Base-by-base conservation (phyloP, 1,140 invertebrate species). In the Philotrypesis tridentata region DNA sequence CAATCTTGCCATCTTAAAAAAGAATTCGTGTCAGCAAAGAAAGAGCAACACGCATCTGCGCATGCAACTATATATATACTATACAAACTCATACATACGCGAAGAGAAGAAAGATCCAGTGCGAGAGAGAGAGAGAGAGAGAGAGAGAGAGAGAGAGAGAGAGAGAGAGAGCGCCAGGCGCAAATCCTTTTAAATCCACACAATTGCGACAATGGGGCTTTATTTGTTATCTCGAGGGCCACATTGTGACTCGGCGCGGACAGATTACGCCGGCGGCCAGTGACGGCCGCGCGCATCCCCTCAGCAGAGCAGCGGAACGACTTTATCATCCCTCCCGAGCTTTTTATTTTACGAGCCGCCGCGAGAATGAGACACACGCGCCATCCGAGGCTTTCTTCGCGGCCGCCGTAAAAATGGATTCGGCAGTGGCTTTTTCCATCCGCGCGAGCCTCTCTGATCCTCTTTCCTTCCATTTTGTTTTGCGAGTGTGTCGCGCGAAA, bases 151-250 rank as follows among this genome's bases (percentile, higher is more conserved):
- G 85, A 71, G 84, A 78, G 68, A 55, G 70, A 82, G 74, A 75
- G 67, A 76, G 79, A 78, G 73, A 76, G 75, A 77, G 79, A 82
- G 84, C 84, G 82, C 80, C 78, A 84, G 85, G 89, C 86, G 87
- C 88, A 92, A 92, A 92, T 92, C 91, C 91, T 92, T 92, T 92
- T 92, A 92, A 92, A 92, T 92, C 90, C 91, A 91, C 90, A 92
- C 91, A 92, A 92, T 92, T 92, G 91, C 90, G 91, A 92, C 90
- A 92, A 92, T 91, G 89, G 91, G 89, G 91, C 90, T 92, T 92
- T 92, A 92, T 92, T 92, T 92, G 91, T 92, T 91, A 92, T 92
- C 90, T 92, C 90, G 90, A 91, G 90, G 90, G 91, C 91, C 91
- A 92, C 90, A 91, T 92, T 92, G 91, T 92, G 90, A 91, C 89